Base-by-base conservation (phyloP, 2,113 vertebrate species). In the Brachyistius frenatus region DNA sequence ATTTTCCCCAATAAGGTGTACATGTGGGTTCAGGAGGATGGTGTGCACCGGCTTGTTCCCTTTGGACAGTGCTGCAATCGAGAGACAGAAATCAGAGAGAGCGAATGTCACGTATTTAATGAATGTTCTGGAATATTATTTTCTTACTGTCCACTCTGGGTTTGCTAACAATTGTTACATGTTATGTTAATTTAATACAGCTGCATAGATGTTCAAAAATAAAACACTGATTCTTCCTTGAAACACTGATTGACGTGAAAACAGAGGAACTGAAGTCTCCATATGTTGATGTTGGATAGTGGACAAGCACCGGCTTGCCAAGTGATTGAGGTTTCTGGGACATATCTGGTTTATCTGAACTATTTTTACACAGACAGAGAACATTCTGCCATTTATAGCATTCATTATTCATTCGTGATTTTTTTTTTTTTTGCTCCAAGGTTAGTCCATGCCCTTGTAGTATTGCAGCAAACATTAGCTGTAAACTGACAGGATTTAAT, bases 1-100 rank as follows among this genome's bases (percentile, higher is more conserved):
- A 0, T 98, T 97, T 7, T 99, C 98, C 0, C 98, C 98, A 61
- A 99, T 97, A 32, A 99, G 95, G 75, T 99, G 98, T 57, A 99
- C 98, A 0, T 99, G 98, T 0, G 98, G 98, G 86, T 99, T 99
- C 89, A 99, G 90, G 86, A 99, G 97, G 85, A 99, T 99, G 15
- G 98, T 99, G 94, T 99, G 98, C 87, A 99, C 96, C 0, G 98
- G 98, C 86, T 98, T 99, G 78, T 95, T 98, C 69, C 96, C 95
- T 93, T 99, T 99, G 67, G 97, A 98, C 79, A 99, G 92, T 69
- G 97, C 98, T 99, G 88, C 2, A 67, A 92, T 78, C 23, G 5
- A 73, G 37, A 86, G 16, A 85, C 16, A 47, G 52, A 54, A 41
- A 31, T 62, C 14, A 73, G 10, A 31, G 35, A 62, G 37, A 3